Evolutionary conservation across 2,888 invertebrate genomes (phyloP), one percentile per base, ranked within the genome.

Genomic region (Pycnomerus fuliginosus): DNA sequence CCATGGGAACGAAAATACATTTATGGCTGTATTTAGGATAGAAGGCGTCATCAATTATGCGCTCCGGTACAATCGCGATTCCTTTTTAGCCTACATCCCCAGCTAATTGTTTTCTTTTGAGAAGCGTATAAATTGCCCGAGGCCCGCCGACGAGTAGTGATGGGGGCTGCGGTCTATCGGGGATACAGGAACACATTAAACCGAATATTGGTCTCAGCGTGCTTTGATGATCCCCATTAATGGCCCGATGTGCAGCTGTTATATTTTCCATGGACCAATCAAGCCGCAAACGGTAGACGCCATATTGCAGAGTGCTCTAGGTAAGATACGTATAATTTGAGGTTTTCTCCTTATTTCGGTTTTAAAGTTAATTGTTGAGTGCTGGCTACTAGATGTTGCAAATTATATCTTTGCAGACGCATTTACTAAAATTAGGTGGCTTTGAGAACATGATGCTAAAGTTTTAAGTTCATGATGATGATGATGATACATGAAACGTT

Each of bases 241-340:
- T 66, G 65, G 62, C 55, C 56, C 69, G 70, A 66, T 64, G 67
- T 67, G 67, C 70, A 70, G 69, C 70, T 70, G 70, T 70, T 70
- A 63, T 63, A 63, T 64, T 68, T 68, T 67, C 67, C 67, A 64
- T 69, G 69, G 70, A 70, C 70, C 70, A 70, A 70, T 70, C 69
- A 62, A 66, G 62, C 51, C 55, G 48, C 55, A 37, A 56, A 60
- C 63, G 60, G 55, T 55, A 52, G 62, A 64, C 66, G 68, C 69
- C 69, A 69, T 69, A 66, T 67, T 69, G 67, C 54, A 55, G 56
- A 53, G 60, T 58, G 57, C 59, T 62, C 53, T 57, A 55, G 55
- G 56, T 54, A 47, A 53, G 50, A n/a, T n/a, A n/a, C n/a, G n/a
- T n/a, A 53, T 56, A 59, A 62, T 64, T 62, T 62, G 49, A 53